A percentile compares a stretch with the other conserved stretches of the same genome.
Conservation (phyloP, 2,888 invertebrate genomes). For the Eledona agricola region DNA sequence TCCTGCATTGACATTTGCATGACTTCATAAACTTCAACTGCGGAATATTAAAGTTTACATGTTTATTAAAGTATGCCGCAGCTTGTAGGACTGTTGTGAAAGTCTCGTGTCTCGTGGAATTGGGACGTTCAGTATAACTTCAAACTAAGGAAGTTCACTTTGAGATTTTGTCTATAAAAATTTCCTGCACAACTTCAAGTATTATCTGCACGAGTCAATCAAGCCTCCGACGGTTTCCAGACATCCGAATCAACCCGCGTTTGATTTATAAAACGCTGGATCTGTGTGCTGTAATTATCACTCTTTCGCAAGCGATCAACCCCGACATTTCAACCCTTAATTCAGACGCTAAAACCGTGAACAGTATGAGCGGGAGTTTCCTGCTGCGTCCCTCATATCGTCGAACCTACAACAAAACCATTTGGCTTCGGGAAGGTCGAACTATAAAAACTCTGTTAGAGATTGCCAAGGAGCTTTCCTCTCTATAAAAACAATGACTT, state of each 20-base stretch:
- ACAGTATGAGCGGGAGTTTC: slow-evolving; percentile 24
- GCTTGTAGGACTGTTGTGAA: background rate
- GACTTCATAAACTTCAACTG: slow-evolving; percentile 10
- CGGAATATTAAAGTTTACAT: slow-evolving; percentile 17
- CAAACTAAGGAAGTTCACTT: too few relatives aligned
- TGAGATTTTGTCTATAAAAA: too few relatives aligned
- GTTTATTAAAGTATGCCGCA: slow-evolving; percentile 7
- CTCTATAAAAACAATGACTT: slow-evolving; percentile 40
- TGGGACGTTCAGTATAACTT: too few relatives aligned
- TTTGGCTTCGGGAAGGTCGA: slow-evolving; percentile 40
- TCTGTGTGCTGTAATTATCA: too few relatives aligned
- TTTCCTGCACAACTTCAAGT: too few relatives aligned
- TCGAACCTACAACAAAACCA: slow-evolving; percentile 38
- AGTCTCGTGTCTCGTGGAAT: too few relatives aligned
- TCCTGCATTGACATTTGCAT: slow-evolving; percentile 18
- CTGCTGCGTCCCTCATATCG: slow-evolving; percentile 26
- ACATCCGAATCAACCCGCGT: too few relatives aligned
- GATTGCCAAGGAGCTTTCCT: slow-evolving; percentile 38
- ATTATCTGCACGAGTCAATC: too few relatives aligned
- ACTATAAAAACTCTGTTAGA: slow-evolving; percentile 38
- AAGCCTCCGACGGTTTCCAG: too few relatives aligned
- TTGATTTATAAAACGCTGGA: too few relatives aligned
- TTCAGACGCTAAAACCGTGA: slow-evolving; percentile 34
- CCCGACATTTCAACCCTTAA: slow-evolving; percentile 34
- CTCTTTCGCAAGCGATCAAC: too few relatives aligned